Base-by-base conservation (phyloP, 2,797 vertebrate species). In the Sebastes flavidus region DNA sequence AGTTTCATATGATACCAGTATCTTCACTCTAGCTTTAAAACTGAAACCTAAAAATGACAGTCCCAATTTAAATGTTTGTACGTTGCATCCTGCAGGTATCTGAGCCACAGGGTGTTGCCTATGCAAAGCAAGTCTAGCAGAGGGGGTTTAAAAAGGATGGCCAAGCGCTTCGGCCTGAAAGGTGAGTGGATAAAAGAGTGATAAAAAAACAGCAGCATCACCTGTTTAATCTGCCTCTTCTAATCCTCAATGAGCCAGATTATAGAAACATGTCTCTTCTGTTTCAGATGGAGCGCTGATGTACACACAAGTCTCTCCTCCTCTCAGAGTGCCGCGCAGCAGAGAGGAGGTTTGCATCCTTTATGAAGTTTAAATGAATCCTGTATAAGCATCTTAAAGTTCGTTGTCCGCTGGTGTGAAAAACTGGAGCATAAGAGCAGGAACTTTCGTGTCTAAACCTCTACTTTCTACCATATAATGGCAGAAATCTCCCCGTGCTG, bases 251-350 rank as follows among this genome's bases (percentile, higher is more conserved):
- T 20, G 3, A 32, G 22, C 2, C 49, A 22, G 32, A 36, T 24
- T 5, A 9, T 42, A n/a, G 16, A 42, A 60, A 42, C 3, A 2
- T 36, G 9, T 74, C 3, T 72, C 11, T 11, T 68, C 7, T 65
- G 22, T 91, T 88, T 80, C 56, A 95, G 94, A 92, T 10, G 92
- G 88, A 65, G 78, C 85, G 9, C 85, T 95, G 85, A 91, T 93
- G 91, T 94, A 93, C 82, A 88, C 83, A 0, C 78, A 87, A 34
- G 85, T 88, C 25, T 87, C 86, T 80, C 88, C 80, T 4, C 85
- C 87, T n/a, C 72, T 93, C 70, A 89, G 84, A 75, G 94, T 95
- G 14, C 87, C 90, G 0, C 92, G 93, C 65, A 92, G 82, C 84
- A 85, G 88, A 85, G 89, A 94, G 27, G 92, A 95, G 80, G 92